Base-by-base conservation (phyloP, 2,113 vertebrate genomes). In the Lepus europaeus region DNA sequence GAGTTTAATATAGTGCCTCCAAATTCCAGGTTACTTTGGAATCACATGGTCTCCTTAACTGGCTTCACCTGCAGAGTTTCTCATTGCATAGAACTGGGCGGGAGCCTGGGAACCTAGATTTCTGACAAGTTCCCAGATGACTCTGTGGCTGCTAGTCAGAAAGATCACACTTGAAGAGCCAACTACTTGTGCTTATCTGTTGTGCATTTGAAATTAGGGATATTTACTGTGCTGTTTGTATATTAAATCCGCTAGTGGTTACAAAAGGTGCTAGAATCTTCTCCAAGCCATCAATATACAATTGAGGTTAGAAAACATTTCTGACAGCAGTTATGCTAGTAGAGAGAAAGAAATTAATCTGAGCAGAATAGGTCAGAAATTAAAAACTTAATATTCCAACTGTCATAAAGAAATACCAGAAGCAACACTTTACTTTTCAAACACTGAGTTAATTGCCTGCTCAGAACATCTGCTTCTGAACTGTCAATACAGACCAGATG, bases 401-500 rank as follows among this genome's bases (percentile, higher is more conserved):
- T 69, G 17, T 74, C 22, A 63, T 85, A 72, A 89, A 77, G 68
- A 88, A 91, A 82, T 4, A 91, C 39, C 69, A 84, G 79, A 88
- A 93, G 85, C 19, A 89, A 76, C 69, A 74, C 39, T 63, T 45
- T 56, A 5, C 64, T 77, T 87, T 83, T 73, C 72, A 95, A 68
- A 87, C 70, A 90, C 45, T 19, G 9, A 79, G 76, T 90, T 94
- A 82, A 69, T 79, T 69, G 51, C 88, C 29, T 91, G 49, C 22
- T 84, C 59, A 89, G 39, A 27, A 80, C 68, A 80, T 80, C 68
- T 91, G 74, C 53, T 77, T 88, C 51, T 91, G 7, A 90, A 93
- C n/a, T 90, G 36, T 79, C 49, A 68, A 77, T 64, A 79, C 12
- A 33, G 17, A 88, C 4, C 10, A 83, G 59, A 80, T 69, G 66